Evolutionary conservation across 2,797 vertebrate species (phyloP), one percentile per base, ranked within the genome.

Genomic region (Gastrophryne carolinensis): DNA sequence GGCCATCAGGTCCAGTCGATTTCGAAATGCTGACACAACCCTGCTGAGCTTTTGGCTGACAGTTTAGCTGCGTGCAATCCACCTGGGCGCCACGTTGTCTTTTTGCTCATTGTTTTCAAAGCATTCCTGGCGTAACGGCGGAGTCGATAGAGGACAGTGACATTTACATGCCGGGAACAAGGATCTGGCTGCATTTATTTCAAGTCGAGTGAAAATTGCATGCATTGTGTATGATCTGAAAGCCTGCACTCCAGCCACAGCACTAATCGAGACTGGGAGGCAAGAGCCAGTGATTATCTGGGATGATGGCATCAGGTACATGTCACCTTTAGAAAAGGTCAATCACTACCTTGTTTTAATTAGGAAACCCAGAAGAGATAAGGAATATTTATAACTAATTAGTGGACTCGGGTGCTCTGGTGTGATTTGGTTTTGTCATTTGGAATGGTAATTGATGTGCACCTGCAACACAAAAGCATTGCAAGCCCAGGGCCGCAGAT

Each of bases 61-160:
- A 53, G 67, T 53, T 65, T 19, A 6, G 61, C 68, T 50, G 13
- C 26, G 32, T 26, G 53, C 30, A 27, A n/a, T 72, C 29, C 75
- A 66, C 75, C 61, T 30, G 41, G 61, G 60, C 68, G 52, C 39
- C 68, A 52, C 15, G 41, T 72, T 52, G 68, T 60, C 68, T 72
- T 60, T 72, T 65, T 39, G 61, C 53, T 78, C 60, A 72, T 77
- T 65, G 74, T 70, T 24, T 71, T 77, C 61, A 72, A 72, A 72
- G 52, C 52, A 41, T 66, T 72, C 11, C 53, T 60, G 61, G 60
- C 52, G 72, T 41, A 23, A 39, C 12, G 3, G 17, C 75, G 27
- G 21, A 50, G 32, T 53, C 68, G 53, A 19, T 21, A 19, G 75
- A 50, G 68, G 60, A 61, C 37, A 10, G 39, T 66, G 61, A 78